These are phyloP conservation scores for Mola mola DNA, from an alignment of 2,113 vertebrate genomes.

Conservation along the genomic window DNA sequence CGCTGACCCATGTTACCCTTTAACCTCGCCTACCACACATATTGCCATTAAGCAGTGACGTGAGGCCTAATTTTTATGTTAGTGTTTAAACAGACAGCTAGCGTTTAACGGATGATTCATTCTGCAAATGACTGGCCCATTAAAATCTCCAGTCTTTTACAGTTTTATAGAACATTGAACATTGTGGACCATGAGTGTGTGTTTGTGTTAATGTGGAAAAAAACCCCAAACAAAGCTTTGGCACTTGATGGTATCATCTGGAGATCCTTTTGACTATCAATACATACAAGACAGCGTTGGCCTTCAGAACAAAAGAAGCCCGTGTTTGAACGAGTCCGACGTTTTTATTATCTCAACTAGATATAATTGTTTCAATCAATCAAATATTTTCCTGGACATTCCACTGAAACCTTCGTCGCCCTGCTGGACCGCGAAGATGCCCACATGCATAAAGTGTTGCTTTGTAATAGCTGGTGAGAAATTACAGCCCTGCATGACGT, in stretches of 20 bases:
- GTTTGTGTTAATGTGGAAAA: no score
- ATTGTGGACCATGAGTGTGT: no score
- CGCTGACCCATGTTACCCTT: slow-evolving; percentile 17
- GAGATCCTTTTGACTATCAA: no score
- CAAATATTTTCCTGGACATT: not conserved
- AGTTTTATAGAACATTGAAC: no score
- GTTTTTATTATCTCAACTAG: not conserved
- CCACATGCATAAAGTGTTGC: not conserved
- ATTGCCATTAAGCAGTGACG: slow-evolving; percentile 11
- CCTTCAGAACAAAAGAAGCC: not conserved
- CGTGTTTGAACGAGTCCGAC: not conserved
- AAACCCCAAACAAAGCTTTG: not conserved
- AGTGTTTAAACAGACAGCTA: no score
- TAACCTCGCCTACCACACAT: slow-evolving; percentile 30
- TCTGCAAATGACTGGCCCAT: no score
- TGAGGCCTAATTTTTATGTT: not conserved
- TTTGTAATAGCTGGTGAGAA: slow-evolving; percentile 6
- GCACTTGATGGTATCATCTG: no score
- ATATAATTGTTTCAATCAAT: not conserved
- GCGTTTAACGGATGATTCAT: no score
- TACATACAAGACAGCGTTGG: not conserved
- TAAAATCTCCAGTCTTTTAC: no score
- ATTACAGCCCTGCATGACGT: not conserved
- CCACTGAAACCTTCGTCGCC: not conserved
- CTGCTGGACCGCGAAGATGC: not conserved